Base-by-base conservation (phyloP, 2,797 vertebrate genomes). In the Acanthornis magna region DNA sequence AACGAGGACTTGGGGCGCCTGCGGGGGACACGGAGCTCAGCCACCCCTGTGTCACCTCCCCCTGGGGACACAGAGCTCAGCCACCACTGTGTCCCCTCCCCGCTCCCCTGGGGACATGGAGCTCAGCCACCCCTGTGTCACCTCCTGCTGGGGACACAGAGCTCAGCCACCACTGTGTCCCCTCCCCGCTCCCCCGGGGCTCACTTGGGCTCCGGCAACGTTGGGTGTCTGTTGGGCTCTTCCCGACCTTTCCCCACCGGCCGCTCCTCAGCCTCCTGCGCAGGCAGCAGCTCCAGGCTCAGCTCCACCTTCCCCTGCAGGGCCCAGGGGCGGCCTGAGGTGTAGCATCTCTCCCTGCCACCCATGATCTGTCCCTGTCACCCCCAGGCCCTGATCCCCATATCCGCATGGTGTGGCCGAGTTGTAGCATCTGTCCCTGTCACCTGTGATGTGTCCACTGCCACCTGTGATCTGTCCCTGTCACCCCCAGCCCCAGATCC, bases 281-380 rank as follows among this genome's bases (percentile, higher is more conserved):
- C 95, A 0, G 96, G 81, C 88, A 98, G 94, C 63, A 98, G 63
- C 87, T 98, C 98, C 94, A 98, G 85, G 6, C 90, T 97, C 91
- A 98, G 96, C 91, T 98, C 97, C 43, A 98, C 77, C 91, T 98
- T 98, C 0, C 98, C 98, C 98, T 88, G 70, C 6, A 1, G 34
- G 38, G 19, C 34, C 8, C 40, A 42, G 4, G 26, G 11, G 13
- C 4, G 0, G 2, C 16, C 3, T 27, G 29, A 8, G n/a, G 12
- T 3, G 9, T 11, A 10, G 36, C 11, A 7, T 18, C 42, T 45
- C 19, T 45, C 43, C 43, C 43, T 45, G 43, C 7, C 42, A 42
- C 42, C 42, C 18, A 17, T 45, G 43, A 18, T 16, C 43, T 45
- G 43, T 45, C 43, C 43, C 43, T 45, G 43, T 7, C 42, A 42